Evolutionary conservation across 2,113 vertebrate genomes (phyloP), one percentile per base, ranked within the genome.

Genomic region (Channa argus): DNA sequence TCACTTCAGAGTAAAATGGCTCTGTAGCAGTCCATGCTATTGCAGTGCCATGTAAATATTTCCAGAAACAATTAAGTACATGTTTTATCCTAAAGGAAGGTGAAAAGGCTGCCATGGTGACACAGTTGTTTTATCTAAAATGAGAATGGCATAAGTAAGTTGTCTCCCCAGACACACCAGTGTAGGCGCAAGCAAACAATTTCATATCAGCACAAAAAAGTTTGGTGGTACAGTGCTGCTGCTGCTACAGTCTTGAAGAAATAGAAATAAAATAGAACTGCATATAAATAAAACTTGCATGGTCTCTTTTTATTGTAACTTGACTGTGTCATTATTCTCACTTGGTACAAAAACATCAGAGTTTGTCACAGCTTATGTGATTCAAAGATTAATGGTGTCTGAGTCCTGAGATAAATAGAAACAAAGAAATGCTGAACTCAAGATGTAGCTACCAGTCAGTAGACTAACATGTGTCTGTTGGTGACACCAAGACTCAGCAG

Each of bases 401-500:
- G n/a, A 77, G 58, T 69, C 65, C 59, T 74, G 50, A 80, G 46
- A 55, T 56, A 43, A 67, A 63, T 14, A 56, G 58, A 37, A 63
- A 65, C 13, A 64, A 49, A 70, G 47, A 55, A 52, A 50, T 64
- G 3, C 51, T 12, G n/a, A 41, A 43, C 45, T 59, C 13, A 38
- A 11, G 41, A 45, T 44, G 8, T 5, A 52, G 39, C 66, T 46
- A 53, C 58, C 66, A 55, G 66, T 60, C 38, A 53, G 24, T 33
- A 60, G 36, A 53, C 24, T 3, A 33, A 37, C 6, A 6, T 81
- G 61, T 78, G 73, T 76, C 67, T 85, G 68, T 70, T 39, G 47
- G 65, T 64, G 59, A 71, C 80, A 79, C 49, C 72, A 53, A 74
- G 74, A 63, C 73, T 81, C 74, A 69, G 80, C 71, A 71, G 75